Evolutionary conservation across 2,113 vertebrate species (phyloP).

Genomic region (Dinomys branickii): DNA sequence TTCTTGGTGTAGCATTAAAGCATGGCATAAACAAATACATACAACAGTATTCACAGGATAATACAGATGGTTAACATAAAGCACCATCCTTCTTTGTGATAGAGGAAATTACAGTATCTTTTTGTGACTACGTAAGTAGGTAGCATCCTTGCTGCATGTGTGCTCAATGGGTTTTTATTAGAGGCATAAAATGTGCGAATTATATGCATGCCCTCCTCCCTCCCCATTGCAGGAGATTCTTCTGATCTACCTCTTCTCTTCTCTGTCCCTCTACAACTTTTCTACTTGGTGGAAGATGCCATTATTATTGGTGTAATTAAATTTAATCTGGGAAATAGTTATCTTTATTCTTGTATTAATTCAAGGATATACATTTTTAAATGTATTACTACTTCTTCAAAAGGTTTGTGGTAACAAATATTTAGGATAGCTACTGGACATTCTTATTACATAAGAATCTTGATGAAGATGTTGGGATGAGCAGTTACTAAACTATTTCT

Average conservation of each 20-base stretch:
- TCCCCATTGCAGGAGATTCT: background rate
- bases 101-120: background rate
- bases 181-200: background rate
- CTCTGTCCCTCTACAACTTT: background rate
- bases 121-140: background rate
- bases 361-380: conserved; percentile 32
- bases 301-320: background rate
- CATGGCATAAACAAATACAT: background rate
- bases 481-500: background rate
- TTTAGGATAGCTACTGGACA: background rate
- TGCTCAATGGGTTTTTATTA: background rate
- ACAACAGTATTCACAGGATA: background rate
- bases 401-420: background rate
- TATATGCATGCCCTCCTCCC: background rate
- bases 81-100: background rate
- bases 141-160: background rate
- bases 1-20: background rate
- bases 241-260: background rate
- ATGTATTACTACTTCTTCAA: background rate
- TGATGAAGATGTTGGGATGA: background rate
- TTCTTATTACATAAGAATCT: background rate
- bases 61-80: background rate
- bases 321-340: background rate
- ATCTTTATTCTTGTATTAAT: background rate
- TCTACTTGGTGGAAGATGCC: background rate